Conservation (phyloP, 1,140 invertebrate genomes). For the Penaeus vannamei region DNA sequence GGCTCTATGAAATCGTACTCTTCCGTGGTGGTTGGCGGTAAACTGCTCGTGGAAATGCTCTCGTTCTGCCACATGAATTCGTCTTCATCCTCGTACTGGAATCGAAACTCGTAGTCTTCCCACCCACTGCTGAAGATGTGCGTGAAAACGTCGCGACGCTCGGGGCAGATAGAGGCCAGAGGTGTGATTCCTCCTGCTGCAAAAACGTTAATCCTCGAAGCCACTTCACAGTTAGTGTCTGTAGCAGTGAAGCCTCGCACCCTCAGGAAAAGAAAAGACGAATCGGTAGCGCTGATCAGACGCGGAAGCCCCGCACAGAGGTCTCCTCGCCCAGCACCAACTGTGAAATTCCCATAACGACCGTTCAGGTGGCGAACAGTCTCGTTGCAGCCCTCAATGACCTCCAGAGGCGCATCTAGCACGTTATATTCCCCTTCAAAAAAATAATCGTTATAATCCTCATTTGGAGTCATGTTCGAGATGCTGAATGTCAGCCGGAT, state of each 20-base stretch:
- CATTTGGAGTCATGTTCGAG: conserved; percentile 61
- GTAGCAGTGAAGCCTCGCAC: conserved; percentile 62
- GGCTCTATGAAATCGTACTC: not conserved
- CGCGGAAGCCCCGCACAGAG: conserved; percentile 60
- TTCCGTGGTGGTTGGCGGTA: not conserved
- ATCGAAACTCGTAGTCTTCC: conserved; percentile 52
- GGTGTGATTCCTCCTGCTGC: conserved; percentile 57
- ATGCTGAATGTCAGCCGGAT: conserved; percentile 61
- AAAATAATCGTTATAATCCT: conserved; percentile 64
- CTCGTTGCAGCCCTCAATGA: conserved; percentile 48
- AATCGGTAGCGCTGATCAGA: conserved; percentile 58
- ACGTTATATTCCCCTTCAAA: conserved; percentile 67
- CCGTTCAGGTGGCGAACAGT: conserved; percentile 46
- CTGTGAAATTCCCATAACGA: conserved; percentile 64
- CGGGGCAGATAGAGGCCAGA: conserved; percentile 64
- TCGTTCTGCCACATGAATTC: not conserved
- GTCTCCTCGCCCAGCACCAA: conserved; percentile 64
- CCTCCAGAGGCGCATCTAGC: conserved; percentile 40
- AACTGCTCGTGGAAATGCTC: not conserved
- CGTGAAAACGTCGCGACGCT: conserved; percentile 61
- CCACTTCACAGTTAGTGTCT: conserved; percentile 60
- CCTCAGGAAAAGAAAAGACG: conserved; percentile 64
- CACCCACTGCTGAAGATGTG: conserved; percentile 66
- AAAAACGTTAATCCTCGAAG: conserved; percentile 65
- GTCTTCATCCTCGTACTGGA: conserved; percentile 29